Conservation (phyloP, 1,140 invertebrate genomes). For the Andricus grossulariae region DNA sequence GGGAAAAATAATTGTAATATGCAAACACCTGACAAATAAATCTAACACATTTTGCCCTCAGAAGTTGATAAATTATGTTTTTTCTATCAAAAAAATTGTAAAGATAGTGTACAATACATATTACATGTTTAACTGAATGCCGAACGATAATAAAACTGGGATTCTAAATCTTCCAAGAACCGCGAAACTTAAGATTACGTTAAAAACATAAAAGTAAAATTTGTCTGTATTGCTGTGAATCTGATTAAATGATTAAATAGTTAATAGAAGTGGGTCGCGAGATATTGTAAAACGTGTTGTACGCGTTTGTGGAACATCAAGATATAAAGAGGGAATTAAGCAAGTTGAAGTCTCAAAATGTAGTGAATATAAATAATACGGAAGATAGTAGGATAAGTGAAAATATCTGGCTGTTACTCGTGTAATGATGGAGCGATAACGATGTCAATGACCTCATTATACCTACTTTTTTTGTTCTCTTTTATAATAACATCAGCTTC, state of each 20-base stretch:
- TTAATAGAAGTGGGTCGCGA: background rate
- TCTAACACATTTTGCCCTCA: too few relatives aligned
- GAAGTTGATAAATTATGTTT: too few relatives aligned
- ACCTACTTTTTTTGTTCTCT: background rate
- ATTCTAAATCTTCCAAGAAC: too few relatives aligned
- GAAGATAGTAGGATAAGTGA: conserved; percentile 40
- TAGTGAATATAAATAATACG: conserved; percentile 41
- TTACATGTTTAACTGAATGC: too few relatives aligned
- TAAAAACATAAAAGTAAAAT: too few relatives aligned
- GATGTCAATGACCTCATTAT: too few relatives aligned
- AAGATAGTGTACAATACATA: too few relatives aligned
- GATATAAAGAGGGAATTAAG: background rate
- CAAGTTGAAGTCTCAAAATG: conserved; percentile 1
- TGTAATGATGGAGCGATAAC: conserved; percentile 32
- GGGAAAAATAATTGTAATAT: too few relatives aligned
- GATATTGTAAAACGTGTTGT: background rate
- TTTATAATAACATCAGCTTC: conserved; percentile 1
- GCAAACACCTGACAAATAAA: too few relatives aligned
- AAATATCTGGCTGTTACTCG: conserved; percentile 41
- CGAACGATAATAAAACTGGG: too few relatives aligned
- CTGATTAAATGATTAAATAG: background rate
- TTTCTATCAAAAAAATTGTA: too few relatives aligned
- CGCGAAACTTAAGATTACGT: too few relatives aligned
- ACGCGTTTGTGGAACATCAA: background rate
- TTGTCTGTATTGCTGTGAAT: background rate